Percentiles rank a stretch among this genome's conserved stretches.
phyloP scores from a whole-genome alignment of 2,113 vertebrate genomes.

The Brienomyrus brachyistius region DNA sequence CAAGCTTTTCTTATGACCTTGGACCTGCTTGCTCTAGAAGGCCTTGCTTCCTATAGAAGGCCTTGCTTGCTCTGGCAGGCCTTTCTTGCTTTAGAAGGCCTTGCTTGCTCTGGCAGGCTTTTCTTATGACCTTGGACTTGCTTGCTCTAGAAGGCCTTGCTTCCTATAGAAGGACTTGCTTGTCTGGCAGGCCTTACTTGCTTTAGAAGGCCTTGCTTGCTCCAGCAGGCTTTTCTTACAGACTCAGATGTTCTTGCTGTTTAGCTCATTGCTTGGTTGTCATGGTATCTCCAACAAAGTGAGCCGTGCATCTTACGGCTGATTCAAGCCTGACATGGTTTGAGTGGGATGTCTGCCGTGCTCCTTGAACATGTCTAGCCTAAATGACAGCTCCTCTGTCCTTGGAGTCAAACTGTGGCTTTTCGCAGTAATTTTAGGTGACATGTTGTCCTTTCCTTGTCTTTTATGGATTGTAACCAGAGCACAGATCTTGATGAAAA shows the following conservation, averaged over 20 bases:
- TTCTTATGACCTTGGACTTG: neutral
- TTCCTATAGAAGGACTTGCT: too few species aligned
- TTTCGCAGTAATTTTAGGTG: neutral
- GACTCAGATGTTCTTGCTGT: neutral
- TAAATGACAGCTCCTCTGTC: neutral
- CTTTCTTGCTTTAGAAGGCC: too few species aligned
- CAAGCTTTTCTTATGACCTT: neutral
- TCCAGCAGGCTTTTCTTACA: neutral
- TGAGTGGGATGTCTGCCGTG: neutral
- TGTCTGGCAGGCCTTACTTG: neutral
- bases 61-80: too few species aligned
- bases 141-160: neutral
- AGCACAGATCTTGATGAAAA: neutral
- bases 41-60: neutral
- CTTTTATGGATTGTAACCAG: neutral
- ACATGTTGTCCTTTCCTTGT: neutral
- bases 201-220: neutral
- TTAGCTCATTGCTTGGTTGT: neutral
- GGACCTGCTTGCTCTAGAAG: neutral
- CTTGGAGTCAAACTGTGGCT: neutral
- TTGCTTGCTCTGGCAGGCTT: neutral
- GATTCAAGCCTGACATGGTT: neutral
- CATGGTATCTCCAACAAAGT: neutral
- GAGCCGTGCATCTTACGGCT: neutral
- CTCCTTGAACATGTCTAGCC: neutral